Base-by-base conservation (phyloP, 2,113 vertebrate genomes). In the Datnioides undecimradiatus region DNA sequence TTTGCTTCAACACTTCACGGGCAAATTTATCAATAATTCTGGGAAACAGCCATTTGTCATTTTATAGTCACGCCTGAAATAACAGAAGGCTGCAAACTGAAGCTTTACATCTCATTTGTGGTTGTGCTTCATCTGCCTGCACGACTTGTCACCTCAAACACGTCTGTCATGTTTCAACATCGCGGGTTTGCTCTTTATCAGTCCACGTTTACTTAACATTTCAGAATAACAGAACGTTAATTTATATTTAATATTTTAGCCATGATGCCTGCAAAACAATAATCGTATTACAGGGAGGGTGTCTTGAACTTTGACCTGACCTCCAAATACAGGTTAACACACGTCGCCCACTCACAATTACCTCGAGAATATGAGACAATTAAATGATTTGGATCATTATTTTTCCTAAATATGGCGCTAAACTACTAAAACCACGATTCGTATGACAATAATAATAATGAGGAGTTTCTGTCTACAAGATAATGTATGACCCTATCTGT, bases 281-380 rank as follows among this genome's bases (percentile, higher is more conserved):
- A 14, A 8, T 11, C 41, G 6, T 4, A 21, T 3, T 5, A 19
- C 19, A 51, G n/a, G 1, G 4, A 4, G 14, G 9, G 21, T 79
- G 75, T 74, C 3, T 68, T 80, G 49, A 79, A 82, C 77, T 65
- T 82, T 86, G 70, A 76, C 76, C 80, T 74, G 77, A 64, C 81
- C 65, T 63, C 34, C 51, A 29, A 52, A 11, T 19, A 13, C 17
- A 41, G n/a, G 6, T 23, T 21, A 8, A 23, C 63, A 33, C 45
- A 41, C 29, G 49, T 52, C 5, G 1, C 23, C 25, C 29, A 11
- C 19, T 16, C n/a, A n/a, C n/a, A n/a, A n/a, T n/a, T n/a, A n/a
- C n/a, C n/a, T n/a, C n/a, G n/a, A n/a, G 0, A 40, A 58, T 17
- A 25, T 21, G 36, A 19, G 5, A 1, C 6, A 5, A 59, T 73